Evolutionary conservation across 2,888 invertebrate genomes (phyloP).

Genomic region (Paralinhomoeus sp.): DNA sequence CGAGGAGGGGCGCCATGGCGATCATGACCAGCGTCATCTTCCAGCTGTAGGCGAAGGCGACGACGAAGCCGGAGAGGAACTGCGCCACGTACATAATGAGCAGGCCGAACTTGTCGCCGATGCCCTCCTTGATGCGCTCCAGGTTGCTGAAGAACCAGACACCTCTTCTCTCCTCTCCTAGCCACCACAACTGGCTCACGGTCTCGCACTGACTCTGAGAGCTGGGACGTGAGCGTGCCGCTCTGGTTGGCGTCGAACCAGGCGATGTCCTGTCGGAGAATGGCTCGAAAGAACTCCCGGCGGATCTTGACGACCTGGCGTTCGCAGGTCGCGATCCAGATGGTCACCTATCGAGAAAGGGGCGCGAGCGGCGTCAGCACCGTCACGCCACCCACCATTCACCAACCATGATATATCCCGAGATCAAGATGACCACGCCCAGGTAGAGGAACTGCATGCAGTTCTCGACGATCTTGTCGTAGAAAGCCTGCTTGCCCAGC

Average conservation of each 20-base stretch:
- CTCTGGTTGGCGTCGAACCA: conserved; percentile 31
- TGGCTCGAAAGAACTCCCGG: conserved; percentile 27
- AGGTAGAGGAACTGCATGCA: conserved; percentile 13
- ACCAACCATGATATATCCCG: conserved; percentile 11
- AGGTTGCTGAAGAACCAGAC: conserved; percentile 13
- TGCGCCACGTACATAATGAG: conserved; percentile 13
- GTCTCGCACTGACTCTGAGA: conserved; percentile 30
- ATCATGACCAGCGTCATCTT: conserved; percentile 21
- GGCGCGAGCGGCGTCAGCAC: background rate
- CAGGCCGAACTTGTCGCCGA: conserved; percentile 22
- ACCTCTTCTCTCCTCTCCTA: too few relatives aligned
- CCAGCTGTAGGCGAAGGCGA: conserved; percentile 23
- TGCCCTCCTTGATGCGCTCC: conserved; percentile 19
- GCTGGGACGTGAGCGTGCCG: conserved; percentile 31
- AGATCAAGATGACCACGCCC: conserved; percentile 11
- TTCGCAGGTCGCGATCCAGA: conserved; percentile 28
- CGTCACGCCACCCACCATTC: background rate
- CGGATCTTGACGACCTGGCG: conserved; percentile 31
- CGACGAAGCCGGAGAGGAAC: conserved; percentile 17
- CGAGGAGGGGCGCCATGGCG: conserved; percentile 21
- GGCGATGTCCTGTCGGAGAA: conserved; percentile 28
- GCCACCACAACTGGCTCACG: too few relatives aligned
- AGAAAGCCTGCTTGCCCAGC: conserved; percentile 4
- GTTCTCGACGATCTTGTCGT: conserved; percentile 9
- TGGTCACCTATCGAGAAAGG: conserved; percentile 19